Evolutionary conservation across 2,797 vertebrate genomes (phyloP), one percentile per base, ranked within the genome.

Genomic region (Tadarida brasiliensis): DNA sequence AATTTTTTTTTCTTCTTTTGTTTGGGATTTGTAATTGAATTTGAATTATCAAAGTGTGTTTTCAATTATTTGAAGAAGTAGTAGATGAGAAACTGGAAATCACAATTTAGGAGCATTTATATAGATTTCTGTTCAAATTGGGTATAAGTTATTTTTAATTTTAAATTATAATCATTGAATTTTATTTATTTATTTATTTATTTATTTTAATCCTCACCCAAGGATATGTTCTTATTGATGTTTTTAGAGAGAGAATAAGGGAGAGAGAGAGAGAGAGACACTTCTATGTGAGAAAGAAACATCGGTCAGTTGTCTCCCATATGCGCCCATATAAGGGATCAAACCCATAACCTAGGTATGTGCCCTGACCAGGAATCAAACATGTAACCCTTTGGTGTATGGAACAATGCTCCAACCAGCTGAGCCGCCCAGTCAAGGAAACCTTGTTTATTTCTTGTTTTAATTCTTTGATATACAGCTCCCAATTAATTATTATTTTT

Each of bases 391-490:
- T 65, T n/a, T n/a, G 30, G 3, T 65, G 15, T 65, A 65, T 8
- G 0, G 30, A n/a, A n/a, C n/a, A 15, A n/a, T 15, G 30, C 16
- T 65, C 63, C 30, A 65, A 65, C 30, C 30, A 65, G n/a, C 15
- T 65, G 6, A 65, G 61, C 2, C 3, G n/a, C 15, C 30, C 63
- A n/a, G 16, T 6, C 30, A 65, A 28, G 30, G 59, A 61, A 61
- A 28, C 22, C 11, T 28, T 61, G 4, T 61, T 61, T 28, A 14
- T 54, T 87, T 7, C 91, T n/a, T 65, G 35, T 73, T 93, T 91
- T 84, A 80, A 47, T 59, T 84, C 87, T 95, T 97, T 70, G 51
- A 51, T 91, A 14, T 81, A 80, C 22, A 57, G 74, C 65, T 89
- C 17, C 11, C 19, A 74, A 14, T 83, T 76, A 28, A 61, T 56